Evolutionary conservation across 1,140 invertebrate genomes (phyloP).

Genomic region (Drosophila nikananu): DNA sequence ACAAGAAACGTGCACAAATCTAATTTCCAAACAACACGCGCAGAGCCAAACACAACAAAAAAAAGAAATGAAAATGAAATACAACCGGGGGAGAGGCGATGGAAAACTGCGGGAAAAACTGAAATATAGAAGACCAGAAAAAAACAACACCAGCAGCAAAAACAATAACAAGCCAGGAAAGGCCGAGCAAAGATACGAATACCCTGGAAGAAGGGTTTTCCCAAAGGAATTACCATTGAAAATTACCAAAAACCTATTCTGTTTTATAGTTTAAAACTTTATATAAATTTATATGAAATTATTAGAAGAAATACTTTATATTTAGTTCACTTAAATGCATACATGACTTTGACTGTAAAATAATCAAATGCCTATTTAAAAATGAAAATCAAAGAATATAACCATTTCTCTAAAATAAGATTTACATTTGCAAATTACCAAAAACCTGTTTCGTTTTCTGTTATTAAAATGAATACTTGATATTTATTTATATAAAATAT

Average conservation of each 20-base stretch:
- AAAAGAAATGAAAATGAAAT: conserved; percentile 3
- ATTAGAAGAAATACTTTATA: neutral
- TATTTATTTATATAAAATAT: no score
- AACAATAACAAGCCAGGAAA: conserved; percentile 20
- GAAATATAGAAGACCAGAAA: conserved; percentile 22
- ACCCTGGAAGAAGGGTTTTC: conserved; percentile 16
- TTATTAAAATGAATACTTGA: no score
- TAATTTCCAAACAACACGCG: conserved; percentile 82
- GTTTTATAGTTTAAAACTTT: neutral
- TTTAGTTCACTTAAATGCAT: neutral
- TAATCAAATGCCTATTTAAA: no score
- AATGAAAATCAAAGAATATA: no score
- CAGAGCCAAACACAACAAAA: conserved; percentile 35
- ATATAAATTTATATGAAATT: neutral
- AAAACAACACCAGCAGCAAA: conserved; percentile 7
- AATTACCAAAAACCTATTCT: neutral
- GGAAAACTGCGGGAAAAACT: conserved; percentile 24
- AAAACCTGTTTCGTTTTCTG: no score
- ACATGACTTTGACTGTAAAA: no score
- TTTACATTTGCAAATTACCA: no score
- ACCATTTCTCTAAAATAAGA: no score
- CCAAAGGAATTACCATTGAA: neutral
- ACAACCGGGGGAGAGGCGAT: neutral
- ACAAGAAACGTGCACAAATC: conserved; percentile 83
- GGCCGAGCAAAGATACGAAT: conserved; percentile 8